A percentile compares a stretch with the other conserved stretches of the same genome.
phyloP scores from a whole-genome alignment of 2,797 vertebrate genomes.

The Triplophysa yarkandensis region DNA sequence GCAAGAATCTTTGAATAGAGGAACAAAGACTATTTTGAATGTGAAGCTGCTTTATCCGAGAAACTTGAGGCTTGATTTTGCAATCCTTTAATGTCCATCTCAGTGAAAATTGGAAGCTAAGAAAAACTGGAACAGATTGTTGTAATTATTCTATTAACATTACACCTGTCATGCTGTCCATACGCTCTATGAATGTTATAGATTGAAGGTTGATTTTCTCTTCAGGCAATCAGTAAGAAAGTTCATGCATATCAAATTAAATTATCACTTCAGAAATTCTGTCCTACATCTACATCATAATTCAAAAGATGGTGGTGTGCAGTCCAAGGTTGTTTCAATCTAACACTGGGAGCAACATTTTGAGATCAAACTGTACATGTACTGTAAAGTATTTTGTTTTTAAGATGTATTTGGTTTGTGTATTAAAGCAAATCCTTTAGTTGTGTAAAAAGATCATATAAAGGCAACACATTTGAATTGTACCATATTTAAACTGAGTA shows the following conservation, averaged over 20 bases:
- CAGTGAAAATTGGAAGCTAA: background rate
- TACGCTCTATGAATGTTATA: conserved; percentile 76
- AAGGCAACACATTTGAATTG: too few relatives aligned
- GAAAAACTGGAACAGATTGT: conserved; percentile 59
- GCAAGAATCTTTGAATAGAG: too few relatives aligned
- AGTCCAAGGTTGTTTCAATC: background rate
- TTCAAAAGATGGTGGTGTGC: background rate
- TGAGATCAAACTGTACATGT: background rate
- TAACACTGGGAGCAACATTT: background rate
- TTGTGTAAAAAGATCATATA: background rate
- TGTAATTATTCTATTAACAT: conserved; percentile 69
- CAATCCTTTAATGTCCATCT: background rate
- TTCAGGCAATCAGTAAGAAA: conserved; percentile 61
- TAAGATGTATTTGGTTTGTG: too few relatives aligned
- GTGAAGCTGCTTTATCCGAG: too few relatives aligned
- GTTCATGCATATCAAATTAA: conserved; percentile 10
- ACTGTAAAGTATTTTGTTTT: background rate
- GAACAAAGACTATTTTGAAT: too few relatives aligned
- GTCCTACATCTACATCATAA: background rate
- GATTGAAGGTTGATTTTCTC: conserved; percentile 77
- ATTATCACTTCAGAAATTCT: background rate
- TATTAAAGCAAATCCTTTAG: background rate
- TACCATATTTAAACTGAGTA: too few relatives aligned
- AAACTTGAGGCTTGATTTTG: background rate
- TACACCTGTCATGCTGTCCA: conserved; percentile 77